Conservation (phyloP, 1,140 invertebrate genomes). For the Scaptodrosophila lebanonensis region DNA sequence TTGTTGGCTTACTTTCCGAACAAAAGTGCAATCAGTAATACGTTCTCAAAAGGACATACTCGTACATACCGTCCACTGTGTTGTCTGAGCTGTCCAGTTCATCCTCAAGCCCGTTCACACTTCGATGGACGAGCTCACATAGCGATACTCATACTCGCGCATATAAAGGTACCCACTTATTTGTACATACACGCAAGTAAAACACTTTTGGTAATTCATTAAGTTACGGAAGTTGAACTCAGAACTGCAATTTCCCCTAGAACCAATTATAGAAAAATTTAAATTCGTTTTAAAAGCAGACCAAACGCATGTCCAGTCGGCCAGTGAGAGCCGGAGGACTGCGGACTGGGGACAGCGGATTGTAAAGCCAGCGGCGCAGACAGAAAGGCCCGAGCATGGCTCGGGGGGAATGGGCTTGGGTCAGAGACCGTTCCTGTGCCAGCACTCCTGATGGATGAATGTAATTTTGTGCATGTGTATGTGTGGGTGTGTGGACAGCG, state of each 20-base stretch:
- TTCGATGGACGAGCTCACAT: too few species aligned
- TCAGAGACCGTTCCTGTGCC: too few species aligned
- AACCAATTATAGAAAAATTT: slow-evolving; percentile 77
- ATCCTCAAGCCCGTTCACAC: too few species aligned
- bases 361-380: not conserved
- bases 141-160: too few species aligned
- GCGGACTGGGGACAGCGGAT: not conserved
- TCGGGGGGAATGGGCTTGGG: too few species aligned
- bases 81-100: too few species aligned
- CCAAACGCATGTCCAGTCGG: slow-evolving; percentile 53
- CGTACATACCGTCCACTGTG: too few species aligned
- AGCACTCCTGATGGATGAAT: slow-evolving; percentile 59
- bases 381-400: slow-evolving; percentile 6
- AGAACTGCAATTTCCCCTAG: slow-evolving; percentile 78
- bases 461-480: slow-evolving; percentile 23
- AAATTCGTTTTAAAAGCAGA: slow-evolving; percentile 76
- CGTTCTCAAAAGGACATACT: too few species aligned
- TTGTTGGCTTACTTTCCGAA: too few species aligned
- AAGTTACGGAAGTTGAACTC: slow-evolving; percentile 77
- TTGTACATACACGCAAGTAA: slow-evolving; percentile 50
- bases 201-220: slow-evolving; percentile 77
- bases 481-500: slow-evolving; percentile 66
- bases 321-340: slow-evolving; percentile 16
- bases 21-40: too few species aligned
- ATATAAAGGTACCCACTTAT: too few species aligned